Percentiles rank a stretch among this genome's conserved stretches.
Conservation (phyloP, 2,797 vertebrate species). For the Ataeniobius toweri region DNA sequence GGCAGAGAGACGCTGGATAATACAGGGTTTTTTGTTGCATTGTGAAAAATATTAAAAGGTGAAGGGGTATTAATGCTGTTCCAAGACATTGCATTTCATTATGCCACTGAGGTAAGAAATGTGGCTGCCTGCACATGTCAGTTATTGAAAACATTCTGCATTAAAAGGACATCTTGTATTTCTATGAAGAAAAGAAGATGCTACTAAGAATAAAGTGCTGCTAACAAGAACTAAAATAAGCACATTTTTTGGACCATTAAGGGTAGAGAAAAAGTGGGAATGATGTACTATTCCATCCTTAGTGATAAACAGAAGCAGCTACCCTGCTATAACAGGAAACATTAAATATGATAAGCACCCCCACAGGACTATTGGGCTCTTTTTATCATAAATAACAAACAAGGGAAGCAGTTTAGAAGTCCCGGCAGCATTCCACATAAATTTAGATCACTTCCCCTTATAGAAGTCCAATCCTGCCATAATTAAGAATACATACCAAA, state of each 20-base stretch:
- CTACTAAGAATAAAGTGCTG: background rate
- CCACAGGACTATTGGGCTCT: background rate
- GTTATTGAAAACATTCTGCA: background rate
- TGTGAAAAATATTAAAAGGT: too few relatives aligned
- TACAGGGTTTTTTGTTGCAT: too few relatives aligned
- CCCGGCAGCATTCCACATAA: slow-evolving; percentile 1
- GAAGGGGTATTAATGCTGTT: background rate
- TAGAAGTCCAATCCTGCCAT: too few relatives aligned
- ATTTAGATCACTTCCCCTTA: background rate
- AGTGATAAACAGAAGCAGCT: background rate
- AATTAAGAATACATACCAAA: too few relatives aligned
- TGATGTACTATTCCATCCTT: background rate
- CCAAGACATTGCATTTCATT: background rate
- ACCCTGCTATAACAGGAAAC: background rate
- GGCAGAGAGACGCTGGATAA: too few relatives aligned
- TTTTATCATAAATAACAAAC: background rate
- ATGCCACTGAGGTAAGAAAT: background rate
- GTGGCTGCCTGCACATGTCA: too few relatives aligned
- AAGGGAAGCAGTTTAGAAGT: background rate
- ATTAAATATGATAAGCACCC: background rate
- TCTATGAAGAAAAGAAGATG: background rate
- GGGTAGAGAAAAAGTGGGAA: background rate
- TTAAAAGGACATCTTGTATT: background rate
- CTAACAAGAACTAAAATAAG: background rate
- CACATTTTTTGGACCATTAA: background rate